phyloP scores from a whole-genome alignment of 2,888 invertebrate species.

The Caenorhabditis imperialis region DNA sequence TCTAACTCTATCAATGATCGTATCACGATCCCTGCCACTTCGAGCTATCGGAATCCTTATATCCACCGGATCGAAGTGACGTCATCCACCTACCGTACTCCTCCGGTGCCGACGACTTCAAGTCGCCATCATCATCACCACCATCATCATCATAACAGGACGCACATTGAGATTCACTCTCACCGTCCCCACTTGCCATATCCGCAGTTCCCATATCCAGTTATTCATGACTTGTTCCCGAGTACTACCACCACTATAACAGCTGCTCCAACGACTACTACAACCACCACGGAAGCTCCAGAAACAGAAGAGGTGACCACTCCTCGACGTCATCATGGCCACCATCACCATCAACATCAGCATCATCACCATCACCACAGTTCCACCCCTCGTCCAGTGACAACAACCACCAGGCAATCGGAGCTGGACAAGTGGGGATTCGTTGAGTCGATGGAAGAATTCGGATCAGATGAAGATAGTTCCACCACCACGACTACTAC shows the following conservation, averaged over 20 bases:
- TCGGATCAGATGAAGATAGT: constrained; percentile 26
- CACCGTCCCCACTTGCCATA: constrained; percentile 25
- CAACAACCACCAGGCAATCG: constrained; percentile 36
- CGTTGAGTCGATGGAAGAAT: constrained; percentile 26
- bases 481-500: constrained; percentile 1
- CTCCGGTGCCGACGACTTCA: constrained; percentile 23
- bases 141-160: constrained; percentile 44
- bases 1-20: constrained; percentile 31
- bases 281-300: constrained; percentile 4
- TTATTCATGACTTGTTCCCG: constrained; percentile 13
- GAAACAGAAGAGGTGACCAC: constrained; percentile 3
- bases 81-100: constrained; percentile 27
- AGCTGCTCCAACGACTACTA: background rate
- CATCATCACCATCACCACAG: constrained; percentile 36
- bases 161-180: constrained; percentile 42
- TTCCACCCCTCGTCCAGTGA: constrained; percentile 22
- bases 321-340: constrained; percentile 15
- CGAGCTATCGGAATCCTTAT: constrained; percentile 10
- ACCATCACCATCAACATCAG: constrained; percentile 30
- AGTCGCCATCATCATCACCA: constrained; percentile 32
- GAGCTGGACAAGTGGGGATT: constrained; percentile 35
- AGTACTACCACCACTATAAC: constrained; percentile 1
- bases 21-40: constrained; percentile 29
- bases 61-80: background rate
- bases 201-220: constrained; percentile 42